These are phyloP conservation scores for Turnix velox DNA, from an alignment of 2,113 vertebrate species.

Conservation along the genomic window DNA sequence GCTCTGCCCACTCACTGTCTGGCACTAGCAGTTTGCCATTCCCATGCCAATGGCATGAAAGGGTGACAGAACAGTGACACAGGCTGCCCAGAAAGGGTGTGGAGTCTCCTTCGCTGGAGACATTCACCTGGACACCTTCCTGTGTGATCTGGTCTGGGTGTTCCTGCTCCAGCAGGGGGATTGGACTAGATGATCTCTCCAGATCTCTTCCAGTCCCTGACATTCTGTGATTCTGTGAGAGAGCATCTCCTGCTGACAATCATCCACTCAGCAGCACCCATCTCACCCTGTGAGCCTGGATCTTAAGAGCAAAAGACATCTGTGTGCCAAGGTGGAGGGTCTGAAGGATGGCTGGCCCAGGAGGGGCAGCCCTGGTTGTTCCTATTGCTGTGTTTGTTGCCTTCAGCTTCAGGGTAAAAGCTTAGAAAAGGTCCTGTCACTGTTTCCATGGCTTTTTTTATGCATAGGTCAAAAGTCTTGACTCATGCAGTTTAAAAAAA, in stretches of 20 bases:
- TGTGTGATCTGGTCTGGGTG: too few species aligned
- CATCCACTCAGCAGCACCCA: not conserved
- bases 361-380: not conserved
- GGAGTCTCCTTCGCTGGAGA: too few species aligned
- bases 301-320: not conserved
- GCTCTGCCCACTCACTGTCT: not conserved
- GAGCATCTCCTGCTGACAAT: not conserved
- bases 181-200: too few species aligned
- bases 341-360: not conserved
- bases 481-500: not conserved
- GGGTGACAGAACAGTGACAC: too few species aligned
- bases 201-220: too few species aligned
- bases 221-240: too few species aligned
- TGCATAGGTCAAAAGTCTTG: not conserved
- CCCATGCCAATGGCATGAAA: slow-evolving; percentile 72
- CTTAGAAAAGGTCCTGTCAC: not conserved
- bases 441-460: not conserved
- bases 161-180: too few species aligned
- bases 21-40: slow-evolving; percentile 49
- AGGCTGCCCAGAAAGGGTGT: too few species aligned
- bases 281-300: not conserved
- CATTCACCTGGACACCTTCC: too few species aligned
- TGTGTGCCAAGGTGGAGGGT: not conserved
- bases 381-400: not conserved
- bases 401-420: not conserved